Evolutionary conservation across 1,140 invertebrate species (phyloP), one percentile per base, ranked within the genome.

Genomic region (Drosophila pseudoananassae): DNA sequence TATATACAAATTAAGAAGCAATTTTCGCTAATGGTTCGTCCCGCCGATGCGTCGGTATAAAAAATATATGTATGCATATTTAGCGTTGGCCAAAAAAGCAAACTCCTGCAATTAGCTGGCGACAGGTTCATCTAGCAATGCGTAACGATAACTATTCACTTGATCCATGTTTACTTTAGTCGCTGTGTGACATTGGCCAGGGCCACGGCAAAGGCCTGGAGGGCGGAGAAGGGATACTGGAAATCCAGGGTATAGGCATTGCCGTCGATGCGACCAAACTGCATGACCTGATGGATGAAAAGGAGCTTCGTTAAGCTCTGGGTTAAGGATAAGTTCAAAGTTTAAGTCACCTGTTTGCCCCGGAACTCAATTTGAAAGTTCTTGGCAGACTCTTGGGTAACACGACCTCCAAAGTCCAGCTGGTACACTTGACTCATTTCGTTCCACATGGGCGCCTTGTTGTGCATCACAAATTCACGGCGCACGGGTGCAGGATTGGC

Each of bases 371-470:
- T 99, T 93, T 99, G 99, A 92, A 99, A 99, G 93, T 99, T 99
- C 92, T 99, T 99, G 1, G 99, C 99, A 4, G 98, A 99, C 92
- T 99, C 99, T 92, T 99, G 98, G 0, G 98, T 99, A 20, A 99
- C 99, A 79, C 99, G 93, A 10, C 98, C 99, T n/a, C 98, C 98
- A 93, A 99, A 99, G 93, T 99, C 99, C 14, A 99, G 93, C 90
- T 99, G 99, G 93, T 99, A 99, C 5, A 99, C 99, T 92, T 99
- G 98, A 91, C 97, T 98, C 90, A 97, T 97, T 92, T 99, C 99
- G 92, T 99, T 99, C 99, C 99, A 99, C 94, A 99, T 97, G 4
- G 99, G 99, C 36, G 98, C 98, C 92, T 99, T 99, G 92, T 99
- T 99, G 92, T 99, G 97, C 97, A 99, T 98, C 14, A 98, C 95